Conservation (phyloP, 1,140 invertebrate species). For the Cyphomyrmex costatus region DNA sequence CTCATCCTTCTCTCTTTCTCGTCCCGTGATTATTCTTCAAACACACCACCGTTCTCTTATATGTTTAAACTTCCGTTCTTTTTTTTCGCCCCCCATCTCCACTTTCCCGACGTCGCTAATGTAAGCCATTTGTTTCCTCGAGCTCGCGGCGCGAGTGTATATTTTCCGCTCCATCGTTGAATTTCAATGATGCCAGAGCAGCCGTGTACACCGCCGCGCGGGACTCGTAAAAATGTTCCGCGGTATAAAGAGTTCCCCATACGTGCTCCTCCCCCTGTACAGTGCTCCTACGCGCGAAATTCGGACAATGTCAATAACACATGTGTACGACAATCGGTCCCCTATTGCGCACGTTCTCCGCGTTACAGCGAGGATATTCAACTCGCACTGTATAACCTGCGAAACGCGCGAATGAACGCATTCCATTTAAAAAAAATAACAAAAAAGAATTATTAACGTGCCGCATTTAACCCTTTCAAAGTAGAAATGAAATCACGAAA, state of each 20-base stretch:
- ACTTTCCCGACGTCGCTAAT: conserved; percentile 51
- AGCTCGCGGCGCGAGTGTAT: conserved; percentile 51
- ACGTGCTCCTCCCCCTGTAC: not conserved
- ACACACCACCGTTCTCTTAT: conserved; percentile 59
- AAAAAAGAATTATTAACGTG: conserved; percentile 24
- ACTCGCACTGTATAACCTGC: not conserved
- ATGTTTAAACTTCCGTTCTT: conserved; percentile 40
- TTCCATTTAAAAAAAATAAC: conserved; percentile 1
- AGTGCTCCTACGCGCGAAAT: not conserved
- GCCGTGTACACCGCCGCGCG: not conserved
- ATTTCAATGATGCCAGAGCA: conserved; percentile 51
- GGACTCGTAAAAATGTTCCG: conserved; percentile 60
- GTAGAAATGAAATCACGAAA: conserved; percentile 11
- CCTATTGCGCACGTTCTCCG: not conserved
- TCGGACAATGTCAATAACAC: conserved; percentile 58
- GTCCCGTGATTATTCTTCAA: conserved; percentile 58
- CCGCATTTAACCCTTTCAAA: conserved; percentile 13
- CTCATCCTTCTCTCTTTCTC: not conserved
- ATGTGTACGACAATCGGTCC: conserved; percentile 38
- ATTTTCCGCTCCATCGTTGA: conserved; percentile 62
- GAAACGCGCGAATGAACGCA: not conserved
- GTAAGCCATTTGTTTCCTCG: conserved; percentile 62
- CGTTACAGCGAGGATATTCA: not conserved
- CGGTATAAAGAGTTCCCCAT: conserved; percentile 42
- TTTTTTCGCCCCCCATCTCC: not conserved